phyloP scores from a whole-genome alignment of 2,113 vertebrate genomes.

The Noctilio leporinus region DNA sequence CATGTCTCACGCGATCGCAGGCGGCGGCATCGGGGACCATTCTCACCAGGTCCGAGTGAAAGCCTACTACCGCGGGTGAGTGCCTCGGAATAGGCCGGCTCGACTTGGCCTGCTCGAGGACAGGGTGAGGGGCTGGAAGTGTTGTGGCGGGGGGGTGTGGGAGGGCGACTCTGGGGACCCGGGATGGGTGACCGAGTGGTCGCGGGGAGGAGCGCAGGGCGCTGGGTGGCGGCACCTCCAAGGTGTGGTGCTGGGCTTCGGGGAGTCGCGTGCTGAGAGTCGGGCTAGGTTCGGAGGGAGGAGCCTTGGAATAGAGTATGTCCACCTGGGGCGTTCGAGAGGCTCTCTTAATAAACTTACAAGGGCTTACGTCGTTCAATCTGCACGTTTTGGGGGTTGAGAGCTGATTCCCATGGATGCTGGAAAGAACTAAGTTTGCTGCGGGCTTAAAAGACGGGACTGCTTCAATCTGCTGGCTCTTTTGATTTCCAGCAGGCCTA shows the following conservation, averaged over 20 bases:
- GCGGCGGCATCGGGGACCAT: constrained; percentile 70
- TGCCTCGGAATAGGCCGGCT: background rate
- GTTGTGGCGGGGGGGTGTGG: background rate
- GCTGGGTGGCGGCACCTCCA: background rate
- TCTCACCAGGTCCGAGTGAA: constrained; percentile 73
- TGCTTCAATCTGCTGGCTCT: background rate
- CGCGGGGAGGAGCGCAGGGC: background rate
- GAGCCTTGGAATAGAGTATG: background rate
- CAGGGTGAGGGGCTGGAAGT: background rate
- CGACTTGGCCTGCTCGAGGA: background rate
- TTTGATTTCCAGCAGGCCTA: constrained; percentile 10
- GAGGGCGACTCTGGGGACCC: background rate
- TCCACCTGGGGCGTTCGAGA: background rate
- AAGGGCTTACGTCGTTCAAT: background rate
- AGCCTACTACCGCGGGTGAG: constrained; percentile 74
- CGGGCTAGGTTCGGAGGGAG: background rate
- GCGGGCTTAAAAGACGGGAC: background rate
- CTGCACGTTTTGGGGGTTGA: background rate
- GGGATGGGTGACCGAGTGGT: background rate
- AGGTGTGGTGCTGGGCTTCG: background rate
- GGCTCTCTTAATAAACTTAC: background rate
- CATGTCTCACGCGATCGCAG: constrained; percentile 85
- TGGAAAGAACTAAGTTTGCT: background rate
- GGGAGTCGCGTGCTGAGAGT: background rate
- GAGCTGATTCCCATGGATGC: background rate